Conservation (phyloP, 2,888 invertebrate species). For the Brachynemurus nebulosus region DNA sequence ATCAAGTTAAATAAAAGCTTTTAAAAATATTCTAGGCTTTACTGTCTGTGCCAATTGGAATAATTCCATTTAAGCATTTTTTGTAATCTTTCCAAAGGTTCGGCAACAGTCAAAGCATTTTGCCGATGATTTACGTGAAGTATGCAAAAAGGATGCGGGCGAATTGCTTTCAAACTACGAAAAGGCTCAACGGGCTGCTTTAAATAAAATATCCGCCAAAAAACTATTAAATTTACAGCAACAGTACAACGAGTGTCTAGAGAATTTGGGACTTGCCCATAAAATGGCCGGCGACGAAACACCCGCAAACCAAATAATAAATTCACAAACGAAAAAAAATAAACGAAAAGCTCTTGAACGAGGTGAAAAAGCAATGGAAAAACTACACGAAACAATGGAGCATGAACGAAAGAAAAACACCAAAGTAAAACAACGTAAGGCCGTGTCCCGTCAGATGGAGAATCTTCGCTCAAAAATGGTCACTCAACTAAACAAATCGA, state of each 20-base stretch:
- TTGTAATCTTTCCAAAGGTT: no score
- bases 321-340: constrained; percentile 22
- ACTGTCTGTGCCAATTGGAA: no score
- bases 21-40: no score
- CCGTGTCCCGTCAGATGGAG: constrained; percentile 32
- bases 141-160: constrained; percentile 36
- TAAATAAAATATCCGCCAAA: constrained; percentile 37
- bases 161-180: constrained; percentile 36
- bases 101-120: constrained; percentile 47
- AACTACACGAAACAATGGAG: constrained; percentile 28
- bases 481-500: constrained; percentile 14
- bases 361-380: constrained; percentile 29
- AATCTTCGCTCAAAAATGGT: constrained; percentile 30
- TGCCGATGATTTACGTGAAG: constrained; percentile 38
- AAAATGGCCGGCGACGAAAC: constrained; percentile 30
- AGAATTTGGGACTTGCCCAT: constrained; percentile 38
- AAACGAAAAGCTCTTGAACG: constrained; percentile 28
- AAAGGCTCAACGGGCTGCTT: constrained; percentile 34
- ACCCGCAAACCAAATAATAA: constrained; percentile 25
- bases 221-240: constrained; percentile 35
- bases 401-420: constrained; percentile 22
- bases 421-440: constrained; percentile 23
- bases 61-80: no score
- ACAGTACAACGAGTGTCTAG: constrained; percentile 35
- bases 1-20: no score